These are phyloP conservation scores for Melanocharis versteri DNA, from an alignment of 2,113 vertebrate species.

Conservation along the genomic window DNA sequence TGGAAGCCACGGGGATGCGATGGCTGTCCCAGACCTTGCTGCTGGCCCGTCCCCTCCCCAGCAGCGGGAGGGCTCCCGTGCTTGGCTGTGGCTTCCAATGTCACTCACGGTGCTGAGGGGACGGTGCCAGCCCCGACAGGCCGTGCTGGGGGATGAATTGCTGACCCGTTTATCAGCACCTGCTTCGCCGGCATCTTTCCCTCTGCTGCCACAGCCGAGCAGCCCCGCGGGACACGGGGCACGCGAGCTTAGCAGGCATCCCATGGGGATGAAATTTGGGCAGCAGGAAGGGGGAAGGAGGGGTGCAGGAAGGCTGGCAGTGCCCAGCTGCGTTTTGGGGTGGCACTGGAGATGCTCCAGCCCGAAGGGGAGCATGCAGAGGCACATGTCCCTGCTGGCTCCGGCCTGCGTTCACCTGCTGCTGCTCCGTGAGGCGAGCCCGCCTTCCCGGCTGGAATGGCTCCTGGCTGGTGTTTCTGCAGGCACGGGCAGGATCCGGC, in stretches of 20 bases:
- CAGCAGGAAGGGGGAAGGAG: background rate
- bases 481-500: background rate
- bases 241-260: fast-evolving
- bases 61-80: fast-evolving
- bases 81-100: background rate
- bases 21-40: background rate
- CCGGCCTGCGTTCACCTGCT: background rate
- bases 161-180: conserved; percentile 60
- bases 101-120: fast-evolving
- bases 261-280: fast-evolving
- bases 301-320: background rate
- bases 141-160: conserved; percentile 9
- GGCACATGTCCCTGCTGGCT: background rate
- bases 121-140: background rate
- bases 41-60: fast-evolving
- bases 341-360: background rate
- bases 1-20: fast-evolving
- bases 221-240: fast-evolving
- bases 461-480: background rate
- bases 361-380: fast-evolving
- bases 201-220: conserved; percentile 11
- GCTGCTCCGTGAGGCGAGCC: background rate
- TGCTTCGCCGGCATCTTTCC: background rate
- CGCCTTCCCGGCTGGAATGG: fast-evolving
- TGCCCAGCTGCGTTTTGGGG: background rate